These are phyloP conservation scores for Zingel zingel DNA, from an alignment of 2,113 vertebrate species.

Conservation along the genomic window DNA sequence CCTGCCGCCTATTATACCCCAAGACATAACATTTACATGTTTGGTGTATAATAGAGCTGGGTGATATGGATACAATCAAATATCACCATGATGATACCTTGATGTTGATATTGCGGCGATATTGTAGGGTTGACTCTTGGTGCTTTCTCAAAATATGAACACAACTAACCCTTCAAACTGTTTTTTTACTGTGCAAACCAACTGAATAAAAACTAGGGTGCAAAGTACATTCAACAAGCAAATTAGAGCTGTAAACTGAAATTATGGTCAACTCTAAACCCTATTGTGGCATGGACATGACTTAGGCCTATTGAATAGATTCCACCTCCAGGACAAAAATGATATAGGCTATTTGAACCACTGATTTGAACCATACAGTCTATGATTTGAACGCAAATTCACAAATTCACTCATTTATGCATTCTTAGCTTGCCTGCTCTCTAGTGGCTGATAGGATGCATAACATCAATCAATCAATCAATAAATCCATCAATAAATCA, in stretches of 20 bases:
- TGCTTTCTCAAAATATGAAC: too few species aligned
- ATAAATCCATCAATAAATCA: too few species aligned
- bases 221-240: background rate
- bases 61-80: too few species aligned
- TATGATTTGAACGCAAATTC: background rate
- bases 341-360: too few species aligned
- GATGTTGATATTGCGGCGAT: too few species aligned
- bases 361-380: background rate
- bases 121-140: too few species aligned
- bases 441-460: background rate
- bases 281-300: background rate
- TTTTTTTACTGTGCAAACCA: too few species aligned
- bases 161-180: background rate
- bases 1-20: too few species aligned
- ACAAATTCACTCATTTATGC: background rate
- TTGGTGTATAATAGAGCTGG: background rate
- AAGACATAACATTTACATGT: conserved; percentile 57
- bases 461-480: background rate
- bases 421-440: background rate
- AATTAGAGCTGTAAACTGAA: background rate
- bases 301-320: background rate
- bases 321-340: background rate
- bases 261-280: background rate
- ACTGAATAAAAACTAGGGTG: too few species aligned
- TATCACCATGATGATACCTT: too few species aligned